Evolutionary conservation across 2,113 vertebrate genomes (phyloP), one percentile per base, ranked within the genome.

Genomic region (Mirza zaza): DNA sequence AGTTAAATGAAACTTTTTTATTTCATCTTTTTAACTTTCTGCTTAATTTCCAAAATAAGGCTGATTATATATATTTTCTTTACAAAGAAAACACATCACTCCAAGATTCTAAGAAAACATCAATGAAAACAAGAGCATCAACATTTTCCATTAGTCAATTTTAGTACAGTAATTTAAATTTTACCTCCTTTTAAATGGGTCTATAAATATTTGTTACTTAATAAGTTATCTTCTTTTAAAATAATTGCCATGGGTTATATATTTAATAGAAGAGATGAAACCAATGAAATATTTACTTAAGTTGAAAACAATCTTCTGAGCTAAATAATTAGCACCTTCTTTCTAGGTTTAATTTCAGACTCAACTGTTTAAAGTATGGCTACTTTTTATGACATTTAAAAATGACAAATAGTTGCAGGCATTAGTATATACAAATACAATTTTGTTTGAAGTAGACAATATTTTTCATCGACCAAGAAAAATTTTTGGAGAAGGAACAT

Each of bases 101-200:
- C 21, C 14, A 88, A 21, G n/a, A 2, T 36, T 80, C 39, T 7
- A 67, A 36, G 7, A 76, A 89, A 75, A 5, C 12, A 68, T 15
- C 50, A 57, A 0, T 65, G n/a, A 68, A 96, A 75, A 71, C n/a
- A 84, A 71, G 8, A 25, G 0, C 29, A 80, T 59, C 21, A 29
- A 2, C 18, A 17, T 68, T 82, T 91, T 96, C 45, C n/a, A 67
- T 80, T 36, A 50, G 1, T 90, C 73, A 55, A 15, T 90, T 50
- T 94, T 87, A 23, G n/a, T 91, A 36, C 77, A 82, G 20, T 50
- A 48, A 98, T 88, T 91, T 95, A 85, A 67, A 42, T n/a, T 92
- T 94, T 79, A 63, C 27, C 3, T 80, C 48, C 42, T 52, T 76
- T n/a, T 91, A 76, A 97, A 90, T 88, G 71, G 27, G 23, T 93